Base-by-base conservation (phyloP, 23 tunicate species). In the Botrylloides violaceus region DNA sequence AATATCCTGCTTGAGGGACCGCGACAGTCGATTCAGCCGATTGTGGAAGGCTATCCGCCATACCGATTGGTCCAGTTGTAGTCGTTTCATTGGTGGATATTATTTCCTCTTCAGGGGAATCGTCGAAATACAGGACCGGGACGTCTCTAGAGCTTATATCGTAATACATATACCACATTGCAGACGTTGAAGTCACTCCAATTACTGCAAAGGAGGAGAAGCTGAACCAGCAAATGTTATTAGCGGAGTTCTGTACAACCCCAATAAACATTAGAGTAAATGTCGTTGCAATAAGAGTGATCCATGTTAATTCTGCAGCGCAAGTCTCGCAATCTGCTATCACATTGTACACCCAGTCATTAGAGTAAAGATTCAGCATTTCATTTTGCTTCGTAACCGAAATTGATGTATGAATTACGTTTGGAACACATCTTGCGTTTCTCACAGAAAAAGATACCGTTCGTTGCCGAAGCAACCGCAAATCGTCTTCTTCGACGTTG, bases 241-340 rank as follows among this genome's bases (percentile, higher is more conserved):
- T 39, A 2, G 96, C 75, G 26, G 96, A 79, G 2, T 72, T 71
- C 24, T 88, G 87, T 18, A 81, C 64, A 0, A 88, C 70, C 1
- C 72, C 23, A 22, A 77, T 21, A 66, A 77, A 88, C 5, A 81
- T 35, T 66, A 81, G 27, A 4, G 96, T 70, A 60, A 65, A 88
- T 25, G 47, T 80, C 28, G 75, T 21, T 19, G 96, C 77, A 29
- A 88, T 81, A 23, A 88, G 60, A 15, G 70, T 56, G 15, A 88
- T 57, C 96, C 96, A 88, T 1, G 96, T 88, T 56, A 88, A 28
- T 55, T 88, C 96, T 5, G 88, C 83, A 1, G 84, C 80, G 49
- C 88, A 84, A 19, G 65, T 76, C 1, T 49, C 58, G 49, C 88
- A 88, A 66, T 88, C 96, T 25, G 84, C 83, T 2, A 88, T 71